Percentiles rank a stretch among this genome's conserved stretches.
phyloP scores from a whole-genome alignment of 2,113 vertebrate genomes.

The Asarcornis scutulata region DNA sequence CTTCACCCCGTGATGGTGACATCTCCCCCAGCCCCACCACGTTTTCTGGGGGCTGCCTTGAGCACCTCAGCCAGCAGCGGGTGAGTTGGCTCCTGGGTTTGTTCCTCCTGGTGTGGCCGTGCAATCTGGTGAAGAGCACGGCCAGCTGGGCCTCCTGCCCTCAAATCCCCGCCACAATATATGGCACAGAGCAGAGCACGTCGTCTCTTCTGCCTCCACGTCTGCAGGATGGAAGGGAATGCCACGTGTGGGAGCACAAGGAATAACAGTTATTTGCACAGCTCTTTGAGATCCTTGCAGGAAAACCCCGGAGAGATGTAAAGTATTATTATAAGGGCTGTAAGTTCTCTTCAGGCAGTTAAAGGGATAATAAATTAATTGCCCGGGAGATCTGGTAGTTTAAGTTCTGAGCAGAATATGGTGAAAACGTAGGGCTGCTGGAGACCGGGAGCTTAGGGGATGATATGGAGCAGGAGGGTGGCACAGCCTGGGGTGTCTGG shows the following conservation, averaged over 20 bases:
- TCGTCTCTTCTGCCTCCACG: background rate
- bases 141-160: background rate
- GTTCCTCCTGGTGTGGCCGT: background rate
- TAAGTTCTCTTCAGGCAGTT: constrained; percentile 50
- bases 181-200: background rate
- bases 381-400: constrained; percentile 23
- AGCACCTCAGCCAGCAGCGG: background rate
- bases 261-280: constrained; percentile 28
- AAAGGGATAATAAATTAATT: constrained; percentile 55
- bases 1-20: background rate
- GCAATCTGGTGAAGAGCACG: background rate
- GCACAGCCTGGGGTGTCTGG: background rate
- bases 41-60: background rate
- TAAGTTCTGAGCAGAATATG: background rate
- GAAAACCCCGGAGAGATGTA: constrained; percentile 15
- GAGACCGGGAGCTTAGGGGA: background rate
- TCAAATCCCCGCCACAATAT: background rate
- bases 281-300: constrained; percentile 41
- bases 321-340: constrained; percentile 26
- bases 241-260: background rate
- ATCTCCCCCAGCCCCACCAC: too few relatives aligned
- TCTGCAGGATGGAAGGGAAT: background rate
- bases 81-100: background rate
- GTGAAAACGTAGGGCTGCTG: background rate
- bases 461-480: background rate